Percentiles rank a stretch among this genome's conserved stretches.
Evolutionary conservation across 2,888 invertebrate genomes (phyloP).

Genomic region (Mechanitis mazaeus): DNA sequence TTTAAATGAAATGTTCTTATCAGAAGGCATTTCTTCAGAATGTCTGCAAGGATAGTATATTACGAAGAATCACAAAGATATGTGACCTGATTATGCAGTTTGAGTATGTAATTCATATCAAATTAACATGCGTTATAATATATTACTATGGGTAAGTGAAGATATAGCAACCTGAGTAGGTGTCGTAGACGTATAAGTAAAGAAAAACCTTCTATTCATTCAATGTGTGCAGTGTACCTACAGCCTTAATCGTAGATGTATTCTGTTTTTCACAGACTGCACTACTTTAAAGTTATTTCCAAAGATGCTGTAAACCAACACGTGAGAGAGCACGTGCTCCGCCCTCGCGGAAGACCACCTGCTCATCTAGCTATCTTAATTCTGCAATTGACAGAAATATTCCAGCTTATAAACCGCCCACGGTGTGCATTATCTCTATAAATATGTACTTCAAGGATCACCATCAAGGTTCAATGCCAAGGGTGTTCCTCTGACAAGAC

Average conservation of each 20-base stretch:
- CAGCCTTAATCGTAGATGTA: too few relatives aligned
- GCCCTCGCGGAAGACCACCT: constrained; percentile 42
- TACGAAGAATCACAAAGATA: constrained; percentile 33
- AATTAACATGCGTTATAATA: background rate
- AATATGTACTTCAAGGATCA: constrained; percentile 14
- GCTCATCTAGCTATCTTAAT: constrained; percentile 32
- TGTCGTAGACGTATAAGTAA: too few relatives aligned
- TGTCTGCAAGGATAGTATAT: constrained; percentile 26
- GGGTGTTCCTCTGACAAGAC: too few relatives aligned
- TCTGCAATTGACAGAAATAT: constrained; percentile 36
- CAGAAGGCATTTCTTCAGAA: constrained; percentile 23
- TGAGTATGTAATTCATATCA: constrained; percentile 7
- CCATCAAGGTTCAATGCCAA: constrained; percentile 16
- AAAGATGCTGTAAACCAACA: background rate
- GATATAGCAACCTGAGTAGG: too few relatives aligned
- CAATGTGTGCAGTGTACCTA: too few relatives aligned
- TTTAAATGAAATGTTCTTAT: constrained; percentile 21
- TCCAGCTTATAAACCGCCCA: constrained; percentile 20
- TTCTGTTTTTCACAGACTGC: too few relatives aligned
- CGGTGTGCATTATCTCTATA: constrained; percentile 18
- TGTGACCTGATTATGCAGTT: constrained; percentile 35
- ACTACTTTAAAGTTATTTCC: background rate
- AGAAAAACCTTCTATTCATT: too few relatives aligned
- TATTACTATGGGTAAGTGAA: too few relatives aligned
- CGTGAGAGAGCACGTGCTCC: constrained; percentile 14